A percentile compares a stretch with the other conserved stretches of the same genome.
These are phyloP conservation scores for Entomyzon cyanotis DNA, from an alignment of 2,113 vertebrate genomes.

Conservation along the genomic window DNA sequence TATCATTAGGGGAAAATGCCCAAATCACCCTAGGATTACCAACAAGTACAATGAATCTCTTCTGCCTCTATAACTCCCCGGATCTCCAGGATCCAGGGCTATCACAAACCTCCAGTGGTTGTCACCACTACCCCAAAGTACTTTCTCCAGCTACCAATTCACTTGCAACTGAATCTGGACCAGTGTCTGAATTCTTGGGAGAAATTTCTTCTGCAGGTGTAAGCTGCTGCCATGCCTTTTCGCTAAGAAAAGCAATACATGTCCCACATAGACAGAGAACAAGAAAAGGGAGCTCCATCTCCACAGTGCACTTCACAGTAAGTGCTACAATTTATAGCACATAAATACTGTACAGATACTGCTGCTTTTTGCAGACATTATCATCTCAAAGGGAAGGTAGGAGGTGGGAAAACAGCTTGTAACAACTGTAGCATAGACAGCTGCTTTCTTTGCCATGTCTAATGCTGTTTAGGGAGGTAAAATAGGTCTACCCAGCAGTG, in stretches of 20 bases:
- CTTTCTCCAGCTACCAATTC: not conserved
- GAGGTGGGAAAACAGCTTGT: conserved; percentile 42
- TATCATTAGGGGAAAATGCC: not conserved
- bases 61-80: not conserved
- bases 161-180: not conserved
- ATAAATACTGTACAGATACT: not conserved
- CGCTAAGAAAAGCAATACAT: not conserved
- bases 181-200: not conserved
- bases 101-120: not conserved
- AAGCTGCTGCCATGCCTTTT: not conserved
- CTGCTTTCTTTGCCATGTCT: conserved; percentile 11
- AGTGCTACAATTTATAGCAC: conserved; percentile 15
- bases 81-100: not conserved
- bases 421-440: conserved; percentile 39
- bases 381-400: conserved; percentile 45
- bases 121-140: not conserved
- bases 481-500: conserved; percentile 12
- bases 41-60: not conserved
- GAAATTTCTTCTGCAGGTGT: conserved; percentile 2
- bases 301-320: not conserved
- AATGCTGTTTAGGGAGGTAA: conserved; percentile 33
- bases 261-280: not conserved
- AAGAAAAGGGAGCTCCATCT: not conserved
- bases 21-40: not conserved
- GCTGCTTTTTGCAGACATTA: conserved; percentile 23